Evolutionary conservation across 2,797 vertebrate species (phyloP).

Genomic region (Pristis pectinata): DNA sequence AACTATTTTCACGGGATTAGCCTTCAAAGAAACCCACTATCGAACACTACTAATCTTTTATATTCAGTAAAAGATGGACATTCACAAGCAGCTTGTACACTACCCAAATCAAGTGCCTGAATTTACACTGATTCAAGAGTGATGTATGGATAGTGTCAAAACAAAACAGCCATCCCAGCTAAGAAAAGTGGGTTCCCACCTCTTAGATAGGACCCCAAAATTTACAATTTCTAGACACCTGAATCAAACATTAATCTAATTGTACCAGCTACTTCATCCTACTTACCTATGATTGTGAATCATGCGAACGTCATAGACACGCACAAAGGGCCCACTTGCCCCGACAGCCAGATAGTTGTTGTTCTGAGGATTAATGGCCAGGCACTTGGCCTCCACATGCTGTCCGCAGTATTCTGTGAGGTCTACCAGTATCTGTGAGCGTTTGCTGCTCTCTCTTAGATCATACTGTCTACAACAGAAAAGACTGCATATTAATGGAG

Average conservation of each 20-base stretch:
- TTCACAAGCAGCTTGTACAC: neutral
- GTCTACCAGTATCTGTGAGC: conserved; percentile 90
- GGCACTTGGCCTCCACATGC: conserved; percentile 93
- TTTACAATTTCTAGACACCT: neutral
- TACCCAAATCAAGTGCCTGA: neutral
- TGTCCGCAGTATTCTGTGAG: conserved; percentile 94
- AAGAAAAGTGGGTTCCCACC: neutral
- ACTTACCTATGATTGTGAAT: conserved; percentile 92
- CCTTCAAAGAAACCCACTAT: neutral
- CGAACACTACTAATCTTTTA: too few species aligned
- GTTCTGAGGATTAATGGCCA: conserved; percentile 90
- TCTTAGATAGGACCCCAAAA: neutral
- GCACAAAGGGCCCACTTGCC: conserved; percentile 88
- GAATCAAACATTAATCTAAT: neutral
- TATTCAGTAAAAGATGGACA: neutral
- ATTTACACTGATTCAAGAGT: neutral
- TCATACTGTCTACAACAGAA: conserved; percentile 79
- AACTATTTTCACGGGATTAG: neutral
- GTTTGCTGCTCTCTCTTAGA: conserved; percentile 89
- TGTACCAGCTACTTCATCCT: neutral
- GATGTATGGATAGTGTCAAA: neutral
- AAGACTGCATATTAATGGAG: conserved; percentile 30
- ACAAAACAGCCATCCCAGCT: too few species aligned
- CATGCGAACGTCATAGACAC: conserved; percentile 97
- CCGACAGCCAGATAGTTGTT: conserved; percentile 95